Conservation (phyloP, 2,888 invertebrate species). For the Dendrolimus pini region DNA sequence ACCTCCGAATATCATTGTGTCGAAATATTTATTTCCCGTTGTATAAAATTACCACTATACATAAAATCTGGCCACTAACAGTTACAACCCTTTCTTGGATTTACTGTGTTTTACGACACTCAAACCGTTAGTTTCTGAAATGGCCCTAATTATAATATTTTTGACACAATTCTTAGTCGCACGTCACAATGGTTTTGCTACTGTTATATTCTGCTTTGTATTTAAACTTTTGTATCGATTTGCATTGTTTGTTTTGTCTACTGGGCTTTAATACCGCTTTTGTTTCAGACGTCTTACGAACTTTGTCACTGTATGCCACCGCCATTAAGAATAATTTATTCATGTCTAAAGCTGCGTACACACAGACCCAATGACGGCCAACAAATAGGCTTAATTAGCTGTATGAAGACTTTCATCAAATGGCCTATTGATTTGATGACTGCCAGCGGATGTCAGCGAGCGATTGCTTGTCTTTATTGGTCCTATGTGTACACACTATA, state of each 20-base stretch:
- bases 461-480: too few species aligned
- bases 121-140: constrained; percentile 31
- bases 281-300: too few species aligned
- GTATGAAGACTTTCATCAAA: too few species aligned
- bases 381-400: too few species aligned
- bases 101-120: constrained; percentile 27
- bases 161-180: constrained; percentile 23
- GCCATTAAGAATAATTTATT: too few species aligned
- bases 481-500: too few species aligned
- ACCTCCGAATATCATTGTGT: neutral
- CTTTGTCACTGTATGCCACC: too few species aligned
- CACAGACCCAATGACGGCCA: too few species aligned
- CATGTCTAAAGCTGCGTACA: too few species aligned
- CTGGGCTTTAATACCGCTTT: neutral
- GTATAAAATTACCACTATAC: constrained; percentile 14
- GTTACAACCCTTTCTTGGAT: constrained; percentile 40
- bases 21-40: neutral
- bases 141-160: constrained; percentile 40
- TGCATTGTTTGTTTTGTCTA: neutral
- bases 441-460: too few species aligned
- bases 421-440: too few species aligned
- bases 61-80: constrained; percentile 45
- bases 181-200: constrained; percentile 16
- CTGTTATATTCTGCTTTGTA: constrained; percentile 11
- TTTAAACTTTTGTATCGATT: constrained; percentile 10